Base-by-base conservation (phyloP, 2,113 vertebrate genomes). In the Carassius carassius region DNA sequence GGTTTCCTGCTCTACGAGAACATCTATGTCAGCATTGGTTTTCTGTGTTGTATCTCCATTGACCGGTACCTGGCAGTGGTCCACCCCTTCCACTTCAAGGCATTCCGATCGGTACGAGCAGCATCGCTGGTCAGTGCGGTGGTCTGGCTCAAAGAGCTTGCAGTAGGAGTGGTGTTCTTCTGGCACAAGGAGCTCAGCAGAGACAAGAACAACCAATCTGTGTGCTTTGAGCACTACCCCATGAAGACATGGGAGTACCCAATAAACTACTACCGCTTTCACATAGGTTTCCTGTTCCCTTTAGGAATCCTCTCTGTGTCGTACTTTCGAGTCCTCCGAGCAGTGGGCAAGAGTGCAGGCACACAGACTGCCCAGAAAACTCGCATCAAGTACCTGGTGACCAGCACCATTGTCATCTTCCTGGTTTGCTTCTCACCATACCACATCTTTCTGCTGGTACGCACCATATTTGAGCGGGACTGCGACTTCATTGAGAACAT, bases 201-300 rank as follows among this genome's bases (percentile, higher is more conserved):
- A 79, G 95, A 97, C 86, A 49, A 47, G 0, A 90, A 91, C 0
- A 97, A 92, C 89, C 96, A 97, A 3, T 83, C 93, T 0, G 94
- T 99, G 85, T 99, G 98, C 93, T 99, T 99, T 0, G 98, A 99
- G 91, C 97, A 98, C 85, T 99, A 99, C 86, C 98, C 98, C 35
- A 96, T 99, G 90, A 75, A 94, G 90, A 1, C 67, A 0, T 98
- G 97, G 97, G 96, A 98, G 84, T 92, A 94, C 21, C 73, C 87
- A 0, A 92, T 98, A 90, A 99, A 99, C 90, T 97, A 96, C 84
- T 99, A 99, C 89, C 96, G 96, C 79, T 96, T 99, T 91, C 93
- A 90, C 0, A 88, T 96, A 3, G 97, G 98, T n/a, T 99, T 99
- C 92, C 90, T 95, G 81, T 97, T 99, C 87, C 98, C 98, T 0